These are phyloP conservation scores for Beaufortia kweichowensis DNA, from an alignment of 2,113 vertebrate species.

Conservation along the genomic window DNA sequence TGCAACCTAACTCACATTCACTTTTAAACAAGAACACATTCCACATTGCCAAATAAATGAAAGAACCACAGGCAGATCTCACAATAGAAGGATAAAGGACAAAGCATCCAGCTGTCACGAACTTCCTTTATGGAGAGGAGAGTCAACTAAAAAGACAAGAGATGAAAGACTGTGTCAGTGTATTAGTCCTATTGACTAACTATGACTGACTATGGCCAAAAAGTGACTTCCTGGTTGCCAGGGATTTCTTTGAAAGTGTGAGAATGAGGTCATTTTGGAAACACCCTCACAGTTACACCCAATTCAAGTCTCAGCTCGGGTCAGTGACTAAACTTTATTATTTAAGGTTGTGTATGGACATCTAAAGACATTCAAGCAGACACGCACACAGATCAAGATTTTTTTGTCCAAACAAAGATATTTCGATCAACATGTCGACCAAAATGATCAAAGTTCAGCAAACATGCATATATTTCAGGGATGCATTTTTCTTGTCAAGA, in stretches of 20 bases:
- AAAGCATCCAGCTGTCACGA: conserved; percentile 6
- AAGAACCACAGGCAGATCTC: background rate
- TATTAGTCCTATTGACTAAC: conserved; percentile 61
- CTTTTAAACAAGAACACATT: conserved; percentile 69
- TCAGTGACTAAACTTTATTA: conserved; percentile 41
- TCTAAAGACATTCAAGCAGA: no score
- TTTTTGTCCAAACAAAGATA: no score
- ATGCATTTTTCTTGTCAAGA: background rate
- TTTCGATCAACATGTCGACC: background rate
- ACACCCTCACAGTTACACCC: conserved; percentile 58
- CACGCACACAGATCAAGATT: no score
- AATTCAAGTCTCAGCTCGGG: conserved; percentile 64
- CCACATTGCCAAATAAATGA: conserved; percentile 38
- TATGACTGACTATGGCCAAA: no score
- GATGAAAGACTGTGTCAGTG: conserved; percentile 56
- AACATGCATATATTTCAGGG: background rate
- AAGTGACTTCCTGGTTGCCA: conserved; percentile 68
- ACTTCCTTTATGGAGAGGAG: conserved; percentile 15
- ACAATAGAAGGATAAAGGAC: conserved; percentile 23
- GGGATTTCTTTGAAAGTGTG: conserved; percentile 64
- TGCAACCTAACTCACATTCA: conserved; percentile 61
- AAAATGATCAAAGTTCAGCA: background rate
- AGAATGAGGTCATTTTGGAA: conserved; percentile 73
- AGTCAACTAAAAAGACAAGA: conserved; percentile 29
- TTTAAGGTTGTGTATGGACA: no score